These are phyloP conservation scores for Melieria omissa DNA, from an alignment of 2,888 invertebrate genomes.

Conservation along the genomic window DNA sequence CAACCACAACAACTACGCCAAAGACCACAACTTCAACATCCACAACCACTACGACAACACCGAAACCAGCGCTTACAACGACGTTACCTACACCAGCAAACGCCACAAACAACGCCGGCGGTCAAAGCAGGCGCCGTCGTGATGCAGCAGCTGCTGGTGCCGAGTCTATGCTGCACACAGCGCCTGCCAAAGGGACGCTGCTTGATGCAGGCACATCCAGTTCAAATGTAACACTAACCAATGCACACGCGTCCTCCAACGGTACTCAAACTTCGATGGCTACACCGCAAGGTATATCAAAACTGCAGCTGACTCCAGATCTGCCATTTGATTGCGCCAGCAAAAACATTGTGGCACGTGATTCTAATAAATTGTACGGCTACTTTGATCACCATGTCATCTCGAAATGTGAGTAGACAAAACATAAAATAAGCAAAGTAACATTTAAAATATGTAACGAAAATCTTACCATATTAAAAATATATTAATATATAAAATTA, in stretches of 20 bases:
- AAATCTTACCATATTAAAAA: too few species aligned
- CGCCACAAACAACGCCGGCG: not conserved
- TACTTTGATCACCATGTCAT: slow-evolving; percentile 75
- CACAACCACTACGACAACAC: slow-evolving; percentile 61
- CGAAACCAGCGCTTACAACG: slow-evolving; percentile 51
- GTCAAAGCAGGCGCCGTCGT: slow-evolving; percentile 43
- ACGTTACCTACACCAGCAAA: slow-evolving; percentile 17
- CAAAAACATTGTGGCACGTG: slow-evolving; percentile 72
- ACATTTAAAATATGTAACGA: not conserved
- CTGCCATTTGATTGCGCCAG: slow-evolving; percentile 69
- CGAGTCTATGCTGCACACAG: slow-evolving; percentile 39
- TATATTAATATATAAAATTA: too few species aligned
- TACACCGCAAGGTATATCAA: slow-evolving; percentile 22
- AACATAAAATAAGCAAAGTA: not conserved
- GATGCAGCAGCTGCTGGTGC: slow-evolving; percentile 43
- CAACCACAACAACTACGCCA: slow-evolving; percentile 68
- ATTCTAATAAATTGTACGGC: slow-evolving; percentile 78
- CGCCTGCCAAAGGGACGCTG: slow-evolving; percentile 55
- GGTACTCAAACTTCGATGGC: too few species aligned
- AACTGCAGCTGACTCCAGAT: slow-evolving; percentile 24
- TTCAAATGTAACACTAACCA: not conserved
- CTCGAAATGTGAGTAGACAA: slow-evolving; percentile 72
- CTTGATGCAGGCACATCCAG: slow-evolving; percentile 45
- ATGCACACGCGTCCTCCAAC: too few species aligned
- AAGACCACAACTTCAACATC: slow-evolving; percentile 65